phyloP scores from a whole-genome alignment of 2,797 vertebrate species.

The Periophthalmus magnuspinnatus region DNA sequence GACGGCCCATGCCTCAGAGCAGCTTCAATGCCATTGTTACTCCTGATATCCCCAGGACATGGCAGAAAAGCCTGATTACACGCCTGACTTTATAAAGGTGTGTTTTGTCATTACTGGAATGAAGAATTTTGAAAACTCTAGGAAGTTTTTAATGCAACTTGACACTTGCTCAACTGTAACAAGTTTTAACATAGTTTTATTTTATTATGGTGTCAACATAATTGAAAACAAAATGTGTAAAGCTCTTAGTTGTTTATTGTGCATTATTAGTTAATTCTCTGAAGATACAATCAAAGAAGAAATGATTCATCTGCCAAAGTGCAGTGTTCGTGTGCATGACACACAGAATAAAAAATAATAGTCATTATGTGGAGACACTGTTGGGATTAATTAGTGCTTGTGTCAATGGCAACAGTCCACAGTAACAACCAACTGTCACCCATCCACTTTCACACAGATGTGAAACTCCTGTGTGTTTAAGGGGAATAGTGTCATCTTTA shows the following conservation, averaged over 20 bases:
- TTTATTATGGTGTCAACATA: not conserved
- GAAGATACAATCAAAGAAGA: conserved; percentile 6
- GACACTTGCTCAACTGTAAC: too few relatives aligned
- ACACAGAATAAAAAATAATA: conserved; percentile 27
- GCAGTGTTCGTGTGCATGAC: conserved; percentile 22
- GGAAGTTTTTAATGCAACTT: too few relatives aligned
- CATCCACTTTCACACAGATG: conserved; percentile 48
- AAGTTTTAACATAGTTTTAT: not conserved
- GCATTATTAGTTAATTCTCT: not conserved
- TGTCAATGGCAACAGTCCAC: conserved; percentile 27
- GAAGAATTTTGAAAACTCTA: too few relatives aligned
- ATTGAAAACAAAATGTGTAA: not conserved
- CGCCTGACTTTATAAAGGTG: not conserved
- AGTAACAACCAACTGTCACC: conserved; percentile 35
- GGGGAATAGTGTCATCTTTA: conserved; percentile 19
- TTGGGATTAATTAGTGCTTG: conserved; percentile 61
- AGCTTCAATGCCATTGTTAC: conserved; percentile 13
- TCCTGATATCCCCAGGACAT: not conserved
- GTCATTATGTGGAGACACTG: conserved; percentile 44
- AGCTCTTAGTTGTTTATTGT: not conserved
- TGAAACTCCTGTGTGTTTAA: conserved; percentile 30
- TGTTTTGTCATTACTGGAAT: not conserved
- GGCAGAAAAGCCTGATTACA: not conserved
- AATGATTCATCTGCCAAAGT: conserved; percentile 6
- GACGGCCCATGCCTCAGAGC: conserved; percentile 42